Base-by-base conservation (phyloP, 2,888 invertebrate species). In the Megalurothrips usitatus region DNA sequence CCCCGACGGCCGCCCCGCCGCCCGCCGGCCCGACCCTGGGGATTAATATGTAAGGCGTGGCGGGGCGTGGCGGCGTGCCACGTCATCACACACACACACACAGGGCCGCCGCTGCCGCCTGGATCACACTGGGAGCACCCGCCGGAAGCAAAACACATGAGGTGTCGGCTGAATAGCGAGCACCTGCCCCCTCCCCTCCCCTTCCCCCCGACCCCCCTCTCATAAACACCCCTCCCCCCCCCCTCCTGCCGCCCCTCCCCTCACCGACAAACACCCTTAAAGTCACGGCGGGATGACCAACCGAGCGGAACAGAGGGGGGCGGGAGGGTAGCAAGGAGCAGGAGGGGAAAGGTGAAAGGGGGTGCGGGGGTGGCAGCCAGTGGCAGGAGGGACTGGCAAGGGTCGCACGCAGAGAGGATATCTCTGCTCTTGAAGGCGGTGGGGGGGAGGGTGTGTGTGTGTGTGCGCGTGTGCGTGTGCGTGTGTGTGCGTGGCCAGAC, bases 1-100 rank as follows among this genome's bases (percentile, higher is more conserved):
- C 68, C 68, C 9, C 19, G 58, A 6, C 12, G 4, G n/a, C n/a
- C n/a, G n/a, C n/a, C n/a, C n/a, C n/a, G n/a, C n/a, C n/a, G n/a
- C n/a, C n/a, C 6, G 34, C 3, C 34, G 3, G 34, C 34, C 34
- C 34, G 34, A 6, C 34, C 6, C 34, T 43, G 34, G 34, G 68
- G 68, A 75, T 75, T 75, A 75, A 75, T 75, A 75, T 75, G 68
- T 75, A 26, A 26, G 68, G 12, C 26, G 68, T 75, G 68, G 52
- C 17, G 52, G n/a, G 1, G 8, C 9, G 52, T 52, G 58, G 58
- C n/a, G 34, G 58, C 17, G 58, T 14, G 58, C 58, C 58, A 58
- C 17, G 58, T 58, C 58, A 6, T 58, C 58, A 58, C 58, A 58
- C 58, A 58, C 58, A 58, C 58, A 58, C 58, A 58, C 58, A 58